A percentile compares a stretch with the other conserved stretches of the same genome.
Evolutionary conservation across 2,113 vertebrate genomes (phyloP).

Genomic region (Eulemur macaco): DNA sequence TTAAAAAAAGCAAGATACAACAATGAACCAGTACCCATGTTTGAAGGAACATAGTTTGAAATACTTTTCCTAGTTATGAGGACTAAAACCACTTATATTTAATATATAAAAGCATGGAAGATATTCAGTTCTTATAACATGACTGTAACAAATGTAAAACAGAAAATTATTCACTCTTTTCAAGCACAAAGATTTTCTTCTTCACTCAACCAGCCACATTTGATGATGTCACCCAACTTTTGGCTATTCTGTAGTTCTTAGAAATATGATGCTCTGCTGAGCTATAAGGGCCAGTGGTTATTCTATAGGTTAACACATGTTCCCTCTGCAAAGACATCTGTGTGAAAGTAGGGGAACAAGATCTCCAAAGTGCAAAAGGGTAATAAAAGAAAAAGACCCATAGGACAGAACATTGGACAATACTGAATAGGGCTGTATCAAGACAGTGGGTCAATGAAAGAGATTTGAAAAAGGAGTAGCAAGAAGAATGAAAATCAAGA

Average conservation of each 20-base stretch:
- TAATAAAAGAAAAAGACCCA: background rate
- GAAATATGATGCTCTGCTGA: background rate
- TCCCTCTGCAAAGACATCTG: background rate
- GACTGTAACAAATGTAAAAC: background rate
- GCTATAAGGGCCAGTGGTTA: background rate
- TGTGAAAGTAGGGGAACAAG: background rate
- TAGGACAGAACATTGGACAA: background rate
- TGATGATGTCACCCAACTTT: background rate
- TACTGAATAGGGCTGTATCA: background rate
- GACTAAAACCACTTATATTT: background rate
- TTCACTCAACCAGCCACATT: background rate
- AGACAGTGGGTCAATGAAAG: background rate
- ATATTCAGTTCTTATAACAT: background rate
- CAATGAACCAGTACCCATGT: background rate
- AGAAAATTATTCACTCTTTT: background rate
- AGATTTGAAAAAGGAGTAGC: background rate
- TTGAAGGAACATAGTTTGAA: constrained; percentile 26
- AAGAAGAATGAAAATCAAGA: constrained; percentile 17
- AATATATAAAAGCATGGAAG: background rate
- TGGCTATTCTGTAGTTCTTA: background rate
- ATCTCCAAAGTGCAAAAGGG: background rate
- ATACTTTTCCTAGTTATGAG: constrained; percentile 38
- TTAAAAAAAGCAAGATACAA: background rate
- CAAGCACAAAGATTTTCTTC: background rate
- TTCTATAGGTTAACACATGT: background rate